Conservation (phyloP, 1,140 invertebrate species). For the Homalodisca vitripennis region DNA sequence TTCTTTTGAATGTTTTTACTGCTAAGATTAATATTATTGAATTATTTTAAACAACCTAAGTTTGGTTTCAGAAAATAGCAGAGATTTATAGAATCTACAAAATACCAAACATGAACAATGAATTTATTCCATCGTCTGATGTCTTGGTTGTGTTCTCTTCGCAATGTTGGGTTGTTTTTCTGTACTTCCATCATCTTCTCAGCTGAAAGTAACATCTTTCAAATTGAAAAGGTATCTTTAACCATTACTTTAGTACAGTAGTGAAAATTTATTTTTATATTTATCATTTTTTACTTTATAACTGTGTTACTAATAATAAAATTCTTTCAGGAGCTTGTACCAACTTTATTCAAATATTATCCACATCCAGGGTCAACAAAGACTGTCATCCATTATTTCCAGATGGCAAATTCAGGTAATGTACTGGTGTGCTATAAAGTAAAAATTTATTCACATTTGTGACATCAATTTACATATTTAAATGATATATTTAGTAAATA, state of each 20-base stretch:
- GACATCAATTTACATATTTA: too few relatives aligned
- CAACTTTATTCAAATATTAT: not conserved
- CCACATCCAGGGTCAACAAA: not conserved
- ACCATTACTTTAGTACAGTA: not conserved
- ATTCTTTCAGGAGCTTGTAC: not conserved
- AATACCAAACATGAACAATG: not conserved
- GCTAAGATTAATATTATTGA: not conserved
- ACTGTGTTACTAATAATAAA: too few relatives aligned
- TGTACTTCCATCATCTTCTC: not conserved
- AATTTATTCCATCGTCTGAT: too few relatives aligned
- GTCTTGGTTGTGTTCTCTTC: not conserved
- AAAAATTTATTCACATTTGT: too few relatives aligned
- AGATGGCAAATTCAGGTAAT: not conserved
- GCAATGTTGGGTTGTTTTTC: not conserved
- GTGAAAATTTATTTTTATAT: not conserved
- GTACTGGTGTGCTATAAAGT: too few relatives aligned
- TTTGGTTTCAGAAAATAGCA: not conserved
- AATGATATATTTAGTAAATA: too few relatives aligned
- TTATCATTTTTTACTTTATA: not conserved
- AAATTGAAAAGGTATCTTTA: not conserved
- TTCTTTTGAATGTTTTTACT: not conserved
- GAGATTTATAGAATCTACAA: not conserved
- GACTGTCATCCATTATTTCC: not conserved
- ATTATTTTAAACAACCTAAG: not conserved
- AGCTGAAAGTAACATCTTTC: not conserved